Base-by-base conservation (phyloP, 2,113 vertebrate genomes). In the Ammodramus savannarum region DNA sequence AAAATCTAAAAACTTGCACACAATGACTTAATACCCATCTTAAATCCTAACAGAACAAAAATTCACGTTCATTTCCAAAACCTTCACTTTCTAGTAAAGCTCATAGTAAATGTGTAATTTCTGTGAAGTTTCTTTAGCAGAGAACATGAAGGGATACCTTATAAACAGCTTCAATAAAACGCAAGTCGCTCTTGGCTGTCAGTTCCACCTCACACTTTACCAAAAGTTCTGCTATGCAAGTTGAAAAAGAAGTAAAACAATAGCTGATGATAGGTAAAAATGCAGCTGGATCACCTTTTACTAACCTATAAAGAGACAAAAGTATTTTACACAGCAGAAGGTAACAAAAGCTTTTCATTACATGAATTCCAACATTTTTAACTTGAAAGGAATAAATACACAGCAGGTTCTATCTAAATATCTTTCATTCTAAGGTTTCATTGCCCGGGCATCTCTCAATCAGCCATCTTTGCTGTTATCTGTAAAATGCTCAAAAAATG, bases 201-300 rank as follows among this genome's bases (percentile, higher is more conserved):
- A 99, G 97, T 80, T 99, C 99, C 32, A 98, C 71, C 43, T 98
- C 98, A 13, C 97, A 96, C 21, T 97, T 97, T 31, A 99, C 94
- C 31, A 99, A 89, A 59, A 99, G 98, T 79, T 99, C 99, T 13
- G 98, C 97, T 87, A 99, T 90, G 16, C 97, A 95, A 21, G 98
- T 97, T 38, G 99, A 99, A 83, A 98, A 99, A 25, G 98, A 98
- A 17, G 98, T 99, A 85, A 99, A 98, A 52, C 97, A 97, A 95
- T 99, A 99, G 97, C 98, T 99, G 96, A 99, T 96, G 46, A 99
- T 98, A 14, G 99, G 99, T 22, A 99, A 97, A 89, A 97, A 98
- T 7, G 98, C 98, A 67, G 98, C 98, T 36, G 98, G 98, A 46
- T 99, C 99, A 86, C 99, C 99, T 85, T 98, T 99, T 73, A 98